phyloP scores from a whole-genome alignment of 2,797 vertebrate genomes.

The Spea hammondii region DNA sequence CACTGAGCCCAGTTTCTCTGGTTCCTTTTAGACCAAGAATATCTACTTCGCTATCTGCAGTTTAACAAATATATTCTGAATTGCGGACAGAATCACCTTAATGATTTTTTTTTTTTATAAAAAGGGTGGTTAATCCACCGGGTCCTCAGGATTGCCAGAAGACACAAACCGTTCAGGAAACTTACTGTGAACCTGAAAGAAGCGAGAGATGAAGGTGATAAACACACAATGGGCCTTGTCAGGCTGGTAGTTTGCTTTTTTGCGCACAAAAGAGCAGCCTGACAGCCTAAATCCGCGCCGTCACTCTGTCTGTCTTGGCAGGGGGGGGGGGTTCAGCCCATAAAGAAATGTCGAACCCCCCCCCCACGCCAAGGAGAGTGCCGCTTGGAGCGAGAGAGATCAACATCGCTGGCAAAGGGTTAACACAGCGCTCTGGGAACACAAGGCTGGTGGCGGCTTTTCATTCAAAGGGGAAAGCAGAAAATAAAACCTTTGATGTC shows the following conservation, averaged over 20 bases:
- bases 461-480: slow-evolving; percentile 43
- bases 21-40: too few species aligned
- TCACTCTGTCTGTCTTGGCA: slow-evolving; percentile 26
- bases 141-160: neutral
- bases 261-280: slow-evolving; percentile 23
- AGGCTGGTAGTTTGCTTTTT: slow-evolving; percentile 6
- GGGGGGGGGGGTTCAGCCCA: neutral
- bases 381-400: neutral
- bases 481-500: slow-evolving; percentile 51
- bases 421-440: slow-evolving; percentile 37
- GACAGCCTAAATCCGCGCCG: slow-evolving; percentile 27
- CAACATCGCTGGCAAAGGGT: slow-evolving; percentile 29
- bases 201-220: slow-evolving; percentile 6
- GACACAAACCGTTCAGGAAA: too few species aligned
- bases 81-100: too few species aligned
- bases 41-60: too few species aligned
- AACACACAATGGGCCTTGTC: slow-evolving; percentile 1
- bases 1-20: too few species aligned
- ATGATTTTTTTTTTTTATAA: too few species aligned
- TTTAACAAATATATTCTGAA: too few species aligned
- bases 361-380: neutral
- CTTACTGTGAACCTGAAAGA: neutral
- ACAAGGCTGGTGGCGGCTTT: slow-evolving; percentile 43
- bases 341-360: neutral
- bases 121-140: neutral